phyloP scores from a whole-genome alignment of 2,113 vertebrate genomes.

The Cyphomyrus plagiostoma region DNA sequence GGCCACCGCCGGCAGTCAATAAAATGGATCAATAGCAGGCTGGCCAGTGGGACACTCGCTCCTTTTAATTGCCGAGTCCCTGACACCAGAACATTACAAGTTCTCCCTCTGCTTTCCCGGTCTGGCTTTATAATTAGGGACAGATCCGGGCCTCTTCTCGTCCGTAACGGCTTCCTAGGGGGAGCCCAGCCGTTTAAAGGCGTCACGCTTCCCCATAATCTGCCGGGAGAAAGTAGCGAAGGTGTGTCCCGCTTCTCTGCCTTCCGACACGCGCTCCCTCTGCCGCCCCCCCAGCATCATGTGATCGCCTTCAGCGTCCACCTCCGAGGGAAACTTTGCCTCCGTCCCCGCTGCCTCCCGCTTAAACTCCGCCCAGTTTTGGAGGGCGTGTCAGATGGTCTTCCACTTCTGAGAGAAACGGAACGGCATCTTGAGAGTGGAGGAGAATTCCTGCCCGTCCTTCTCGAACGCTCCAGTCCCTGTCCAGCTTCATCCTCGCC shows the following conservation, averaged over 20 bases:
- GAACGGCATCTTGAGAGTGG: background rate
- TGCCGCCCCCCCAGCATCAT: background rate
- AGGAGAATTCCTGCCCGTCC: background rate
- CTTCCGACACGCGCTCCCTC: background rate
- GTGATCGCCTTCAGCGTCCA: background rate
- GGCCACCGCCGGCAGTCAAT: background rate
- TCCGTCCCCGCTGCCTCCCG: background rate
- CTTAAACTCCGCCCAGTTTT: background rate
- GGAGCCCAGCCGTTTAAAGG: background rate
- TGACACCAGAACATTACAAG: background rate
- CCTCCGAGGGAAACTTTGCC: background rate
- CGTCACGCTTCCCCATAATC: background rate
- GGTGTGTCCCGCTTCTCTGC: background rate
- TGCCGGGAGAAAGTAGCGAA: background rate
- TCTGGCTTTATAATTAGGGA: background rate
- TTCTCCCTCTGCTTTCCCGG: background rate
- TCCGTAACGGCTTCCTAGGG: background rate
- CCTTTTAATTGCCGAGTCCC: background rate
- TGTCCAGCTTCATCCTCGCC: background rate
- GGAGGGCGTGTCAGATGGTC: background rate
- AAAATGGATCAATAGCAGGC: background rate
- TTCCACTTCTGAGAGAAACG: background rate
- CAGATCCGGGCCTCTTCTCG: background rate
- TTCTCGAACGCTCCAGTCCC: background rate
- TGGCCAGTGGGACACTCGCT: background rate